A percentile compares a stretch with the other conserved stretches of the same genome.
phyloP scores from a whole-genome alignment of 1,140 invertebrate genomes.

The Apis florea region DNA sequence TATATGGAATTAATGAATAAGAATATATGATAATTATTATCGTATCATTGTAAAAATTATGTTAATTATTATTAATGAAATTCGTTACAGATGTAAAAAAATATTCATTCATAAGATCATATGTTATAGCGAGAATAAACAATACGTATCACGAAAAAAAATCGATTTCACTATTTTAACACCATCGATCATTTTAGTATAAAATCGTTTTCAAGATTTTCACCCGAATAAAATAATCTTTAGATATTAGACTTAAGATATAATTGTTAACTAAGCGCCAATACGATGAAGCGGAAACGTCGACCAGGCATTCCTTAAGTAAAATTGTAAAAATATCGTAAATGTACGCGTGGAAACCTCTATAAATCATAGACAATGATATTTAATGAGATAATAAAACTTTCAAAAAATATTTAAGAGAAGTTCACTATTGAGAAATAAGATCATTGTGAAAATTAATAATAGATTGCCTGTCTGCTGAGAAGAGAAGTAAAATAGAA shows the following conservation, averaged over 20 bases:
- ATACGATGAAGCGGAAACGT: neutral
- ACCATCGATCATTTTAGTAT: neutral
- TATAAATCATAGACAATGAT: neutral
- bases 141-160: neutral
- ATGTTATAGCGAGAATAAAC: constrained; percentile 11
- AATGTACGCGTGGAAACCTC: neutral
- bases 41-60: neutral
- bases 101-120: constrained; percentile 1
- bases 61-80: neutral
- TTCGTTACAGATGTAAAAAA: constrained; percentile 3
- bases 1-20: neutral
- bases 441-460: neutral
- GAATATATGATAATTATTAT: constrained; percentile 3
- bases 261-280: neutral
- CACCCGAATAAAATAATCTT: no score
- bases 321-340: constrained; percentile 12
- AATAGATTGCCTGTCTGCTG: neutral
- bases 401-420: no score
- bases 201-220: no score
- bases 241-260: neutral
- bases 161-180: neutral
- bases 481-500: neutral
- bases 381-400: no score
- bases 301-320: neutral
- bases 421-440: neutral